These are phyloP conservation scores for Tachysurus fulvidraco DNA, from an alignment of 2,113 vertebrate species.

Conservation along the genomic window DNA sequence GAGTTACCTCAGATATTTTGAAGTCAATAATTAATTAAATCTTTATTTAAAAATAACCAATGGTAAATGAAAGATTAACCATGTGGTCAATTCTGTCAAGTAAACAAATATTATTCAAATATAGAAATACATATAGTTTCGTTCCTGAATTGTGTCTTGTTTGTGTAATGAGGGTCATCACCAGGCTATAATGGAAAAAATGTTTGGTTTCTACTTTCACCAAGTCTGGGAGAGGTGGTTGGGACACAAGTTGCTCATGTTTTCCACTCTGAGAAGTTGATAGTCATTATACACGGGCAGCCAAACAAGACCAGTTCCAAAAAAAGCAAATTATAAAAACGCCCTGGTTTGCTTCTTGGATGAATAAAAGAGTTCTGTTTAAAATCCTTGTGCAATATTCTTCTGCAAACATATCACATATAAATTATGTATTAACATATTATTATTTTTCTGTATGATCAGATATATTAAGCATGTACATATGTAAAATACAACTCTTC, in stretches of 20 bases:
- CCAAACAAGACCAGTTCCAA: slow-evolving; percentile 10
- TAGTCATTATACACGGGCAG: slow-evolving; percentile 33
- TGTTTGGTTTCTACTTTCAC: neutral
- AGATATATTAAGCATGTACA: neutral
- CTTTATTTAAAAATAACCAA: neutral
- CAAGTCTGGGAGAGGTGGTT: slow-evolving; percentile 22
- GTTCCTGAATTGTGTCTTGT: neutral
- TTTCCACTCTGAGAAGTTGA: slow-evolving; percentile 53
- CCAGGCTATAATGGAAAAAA: neutral
- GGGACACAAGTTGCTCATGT: slow-evolving; percentile 28
- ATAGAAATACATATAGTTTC: neutral
- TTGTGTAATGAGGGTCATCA: neutral
- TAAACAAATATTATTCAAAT: neutral
- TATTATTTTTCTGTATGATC: neutral
- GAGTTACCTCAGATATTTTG: neutral
- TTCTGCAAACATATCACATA: neutral
- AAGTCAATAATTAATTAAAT: neutral
- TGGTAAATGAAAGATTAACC: neutral
- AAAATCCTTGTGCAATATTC: neutral
- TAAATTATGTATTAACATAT: neutral
- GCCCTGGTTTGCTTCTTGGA: neutral
- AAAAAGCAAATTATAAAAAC: slow-evolving; percentile 4
- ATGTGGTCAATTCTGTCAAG: neutral
- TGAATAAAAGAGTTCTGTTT: neutral
- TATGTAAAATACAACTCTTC: neutral